Conservation (phyloP, 2,888 invertebrate species). For the Phyllotreta cruciferae region DNA sequence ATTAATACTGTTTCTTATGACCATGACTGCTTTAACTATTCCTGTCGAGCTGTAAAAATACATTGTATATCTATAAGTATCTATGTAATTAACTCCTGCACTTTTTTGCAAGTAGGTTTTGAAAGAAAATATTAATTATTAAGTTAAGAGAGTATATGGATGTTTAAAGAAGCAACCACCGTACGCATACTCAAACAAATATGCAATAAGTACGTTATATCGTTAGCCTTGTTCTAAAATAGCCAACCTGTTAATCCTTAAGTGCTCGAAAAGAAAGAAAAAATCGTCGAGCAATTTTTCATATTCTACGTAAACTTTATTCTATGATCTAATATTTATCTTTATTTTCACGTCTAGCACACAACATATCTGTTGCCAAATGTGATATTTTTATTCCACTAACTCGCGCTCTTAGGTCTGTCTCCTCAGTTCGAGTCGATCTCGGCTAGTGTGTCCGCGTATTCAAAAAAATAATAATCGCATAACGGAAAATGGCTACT, state of each 20-base stretch:
- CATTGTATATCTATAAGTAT: no score
- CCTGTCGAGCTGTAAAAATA: no score
- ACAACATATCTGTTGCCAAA: slow-evolving; percentile 60
- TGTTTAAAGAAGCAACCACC: no score
- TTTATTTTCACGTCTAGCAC: slow-evolving; percentile 58
- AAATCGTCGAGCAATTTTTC: slow-evolving; percentile 29
- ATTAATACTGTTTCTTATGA: no score
- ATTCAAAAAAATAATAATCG: slow-evolving; percentile 34
- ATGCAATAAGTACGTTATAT: no score
- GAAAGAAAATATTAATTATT: no score
- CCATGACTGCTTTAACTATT: no score
- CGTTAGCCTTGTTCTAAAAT: no score
- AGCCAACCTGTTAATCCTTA: slow-evolving; percentile 15
- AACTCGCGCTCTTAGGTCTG: slow-evolving; percentile 53
- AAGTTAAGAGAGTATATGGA: no score
- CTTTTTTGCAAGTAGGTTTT: no score
- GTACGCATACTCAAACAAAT: no score
- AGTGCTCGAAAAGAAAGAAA: slow-evolving; percentile 22
- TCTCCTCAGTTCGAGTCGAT: slow-evolving; percentile 58
- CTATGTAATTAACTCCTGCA: no score
- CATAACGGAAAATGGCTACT: slow-evolving; percentile 32
- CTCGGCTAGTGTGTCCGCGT: slow-evolving; percentile 50
- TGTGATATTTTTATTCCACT: slow-evolving; percentile 61
- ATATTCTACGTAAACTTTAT: slow-evolving; percentile 40
- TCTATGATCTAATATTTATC: slow-evolving; percentile 55